phyloP scores from a whole-genome alignment of 2,797 vertebrate genomes.

The Mus minutoides region DNA sequence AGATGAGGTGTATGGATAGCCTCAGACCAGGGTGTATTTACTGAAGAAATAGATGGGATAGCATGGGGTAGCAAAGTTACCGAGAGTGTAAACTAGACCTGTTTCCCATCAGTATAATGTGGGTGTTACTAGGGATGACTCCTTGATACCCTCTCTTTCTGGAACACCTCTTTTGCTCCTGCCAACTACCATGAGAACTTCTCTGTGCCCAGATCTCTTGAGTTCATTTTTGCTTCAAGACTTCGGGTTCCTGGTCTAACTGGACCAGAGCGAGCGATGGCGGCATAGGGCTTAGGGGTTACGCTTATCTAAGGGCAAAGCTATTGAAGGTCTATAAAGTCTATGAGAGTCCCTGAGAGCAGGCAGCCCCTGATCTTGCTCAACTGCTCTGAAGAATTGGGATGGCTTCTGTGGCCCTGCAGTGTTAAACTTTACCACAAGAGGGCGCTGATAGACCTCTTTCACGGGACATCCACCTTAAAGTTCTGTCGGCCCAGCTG shows the following conservation, averaged over 20 bases:
- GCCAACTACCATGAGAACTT: neutral
- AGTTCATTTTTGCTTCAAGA: neutral
- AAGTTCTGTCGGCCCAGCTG: neutral
- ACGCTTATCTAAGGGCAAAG: neutral
- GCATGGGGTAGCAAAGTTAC: no score
- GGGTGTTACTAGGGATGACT: neutral
- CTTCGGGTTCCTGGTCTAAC: neutral
- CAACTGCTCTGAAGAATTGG: rapidly evolving
- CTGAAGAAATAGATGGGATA: neutral
- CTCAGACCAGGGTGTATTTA: neutral
- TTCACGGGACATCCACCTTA: neutral
- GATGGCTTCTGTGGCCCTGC: neutral
- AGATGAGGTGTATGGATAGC: no score
- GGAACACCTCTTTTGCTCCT: neutral
- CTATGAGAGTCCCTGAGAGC: no score
- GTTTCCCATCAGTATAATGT: neutral
- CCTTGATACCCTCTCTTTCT: neutral
- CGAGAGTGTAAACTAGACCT: neutral
- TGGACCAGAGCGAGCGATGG: neutral
- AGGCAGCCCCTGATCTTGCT: neutral
- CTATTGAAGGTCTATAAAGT: neutral
- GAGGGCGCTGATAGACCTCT: neutral
- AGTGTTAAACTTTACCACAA: neutral
- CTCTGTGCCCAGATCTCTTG: neutral
- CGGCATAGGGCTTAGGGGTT: no score